These are phyloP conservation scores for Nineta flava DNA, from an alignment of 2,888 invertebrate genomes.

Conservation along the genomic window DNA sequence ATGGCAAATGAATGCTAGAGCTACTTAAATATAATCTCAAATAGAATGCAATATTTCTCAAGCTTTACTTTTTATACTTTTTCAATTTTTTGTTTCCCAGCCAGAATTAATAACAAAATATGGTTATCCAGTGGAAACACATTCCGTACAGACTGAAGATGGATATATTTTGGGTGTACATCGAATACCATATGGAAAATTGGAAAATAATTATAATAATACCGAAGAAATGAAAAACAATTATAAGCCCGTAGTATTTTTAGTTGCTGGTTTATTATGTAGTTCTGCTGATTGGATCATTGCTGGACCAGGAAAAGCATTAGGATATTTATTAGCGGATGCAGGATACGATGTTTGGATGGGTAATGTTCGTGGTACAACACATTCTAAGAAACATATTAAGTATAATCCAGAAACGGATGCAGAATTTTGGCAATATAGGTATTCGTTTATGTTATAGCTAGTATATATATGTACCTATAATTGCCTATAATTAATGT, in stretches of 20 bases:
- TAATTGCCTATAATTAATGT: background rate
- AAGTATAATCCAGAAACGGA: slow-evolving; percentile 25
- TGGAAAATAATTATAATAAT: slow-evolving; percentile 14
- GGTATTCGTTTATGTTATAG: slow-evolving; percentile 21
- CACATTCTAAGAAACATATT: slow-evolving; percentile 34
- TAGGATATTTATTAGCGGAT: slow-evolving; percentile 36
- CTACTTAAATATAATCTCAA: no score
- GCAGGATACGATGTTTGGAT: slow-evolving; percentile 38
- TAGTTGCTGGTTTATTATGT: slow-evolving; percentile 14
- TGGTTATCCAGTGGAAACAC: slow-evolving; percentile 28
- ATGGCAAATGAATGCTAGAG: no score
- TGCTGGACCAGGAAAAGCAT: slow-evolving; percentile 46
- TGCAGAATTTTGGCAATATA: slow-evolving; percentile 40
- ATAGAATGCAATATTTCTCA: no score
- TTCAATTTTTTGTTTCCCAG: slow-evolving; percentile 21
- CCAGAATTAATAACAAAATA: slow-evolving; percentile 23
- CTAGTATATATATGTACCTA: background rate
- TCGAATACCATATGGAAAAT: slow-evolving; percentile 31
- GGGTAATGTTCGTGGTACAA: slow-evolving; percentile 42
- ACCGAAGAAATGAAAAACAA: background rate
- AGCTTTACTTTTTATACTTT: no score
- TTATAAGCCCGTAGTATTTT: background rate
- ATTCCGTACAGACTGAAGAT: slow-evolving; percentile 31
- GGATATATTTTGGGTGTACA: slow-evolving; percentile 38
- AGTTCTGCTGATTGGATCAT: slow-evolving; percentile 53